phyloP scores from a whole-genome alignment of 2,888 invertebrate species.

The Lepas anatifera region DNA sequence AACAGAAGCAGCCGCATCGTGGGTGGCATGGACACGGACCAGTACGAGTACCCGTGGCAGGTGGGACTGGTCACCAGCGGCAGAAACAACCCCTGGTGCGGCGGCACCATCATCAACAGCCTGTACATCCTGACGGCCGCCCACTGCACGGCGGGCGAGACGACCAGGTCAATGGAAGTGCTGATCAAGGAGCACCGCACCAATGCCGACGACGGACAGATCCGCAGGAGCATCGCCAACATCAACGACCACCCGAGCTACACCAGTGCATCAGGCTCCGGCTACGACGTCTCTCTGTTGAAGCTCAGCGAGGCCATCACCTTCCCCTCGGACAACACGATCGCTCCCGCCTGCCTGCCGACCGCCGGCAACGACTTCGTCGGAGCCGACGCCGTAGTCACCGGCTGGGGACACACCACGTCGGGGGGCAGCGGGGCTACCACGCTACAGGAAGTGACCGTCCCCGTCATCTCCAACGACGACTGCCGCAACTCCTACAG shows the following conservation, averaged over 20 bases:
- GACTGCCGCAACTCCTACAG: neutral
- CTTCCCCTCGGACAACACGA: neutral
- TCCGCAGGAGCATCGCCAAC: neutral
- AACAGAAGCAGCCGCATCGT: neutral
- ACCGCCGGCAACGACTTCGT: neutral
- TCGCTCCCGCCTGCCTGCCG: slow-evolving; percentile 14
- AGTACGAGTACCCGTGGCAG: neutral
- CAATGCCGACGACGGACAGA: neutral
- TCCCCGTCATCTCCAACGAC: slow-evolving; percentile 8
- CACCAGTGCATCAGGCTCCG: neutral
- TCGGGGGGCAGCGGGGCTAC: slow-evolving; percentile 3
- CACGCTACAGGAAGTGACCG: slow-evolving; percentile 7
- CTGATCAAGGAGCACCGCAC: neutral
- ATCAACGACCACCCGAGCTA: neutral
- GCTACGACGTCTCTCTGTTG: neutral
- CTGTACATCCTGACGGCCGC: neutral
- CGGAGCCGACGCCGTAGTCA: slow-evolving; percentile 1
- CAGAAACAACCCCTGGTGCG: neutral
- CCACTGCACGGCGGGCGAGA: neutral
- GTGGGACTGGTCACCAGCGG: neutral
- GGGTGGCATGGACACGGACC: neutral
- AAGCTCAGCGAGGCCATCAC: neutral
- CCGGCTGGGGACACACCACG: slow-evolving; percentile 13
- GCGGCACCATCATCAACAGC: neutral
- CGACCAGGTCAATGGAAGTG: neutral